Conservation (phyloP, 2,797 vertebrate genomes). For the Percopsis omiscomaycus region DNA sequence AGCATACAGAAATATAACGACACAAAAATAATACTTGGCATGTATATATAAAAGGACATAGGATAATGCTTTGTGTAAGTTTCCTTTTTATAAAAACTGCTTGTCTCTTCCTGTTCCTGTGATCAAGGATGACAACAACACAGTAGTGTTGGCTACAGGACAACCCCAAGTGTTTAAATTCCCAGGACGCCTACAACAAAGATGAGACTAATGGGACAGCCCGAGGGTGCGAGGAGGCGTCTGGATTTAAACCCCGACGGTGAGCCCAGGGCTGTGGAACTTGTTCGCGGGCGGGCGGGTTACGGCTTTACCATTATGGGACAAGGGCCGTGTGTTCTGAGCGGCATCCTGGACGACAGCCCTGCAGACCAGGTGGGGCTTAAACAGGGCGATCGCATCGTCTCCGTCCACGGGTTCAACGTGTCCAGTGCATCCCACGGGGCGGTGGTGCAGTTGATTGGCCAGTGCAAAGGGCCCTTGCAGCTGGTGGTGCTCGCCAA, state of each 20-base stretch:
- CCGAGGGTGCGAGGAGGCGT: slow-evolving; percentile 77
- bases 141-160: slow-evolving; percentile 56
- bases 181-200: slow-evolving; percentile 30
- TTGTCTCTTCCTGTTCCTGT: slow-evolving; percentile 10
- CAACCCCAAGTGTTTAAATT: slow-evolving; percentile 44
- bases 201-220: slow-evolving; percentile 81
- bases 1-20: too few relatives aligned
- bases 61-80: background rate
- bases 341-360: slow-evolving; percentile 89
- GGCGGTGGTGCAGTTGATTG: slow-evolving; percentile 90
- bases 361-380: slow-evolving; percentile 89
- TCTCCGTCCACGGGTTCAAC: slow-evolving; percentile 86
- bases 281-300: slow-evolving; percentile 87
- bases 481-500: slow-evolving; percentile 80
- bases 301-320: slow-evolving; percentile 94
- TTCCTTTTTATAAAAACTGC: background rate
- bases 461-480: slow-evolving; percentile 85
- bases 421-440: slow-evolving; percentile 87
- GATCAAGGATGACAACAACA: slow-evolving; percentile 64
- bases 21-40: too few relatives aligned
- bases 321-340: slow-evolving; percentile 89
- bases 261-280: slow-evolving; percentile 83
- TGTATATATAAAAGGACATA: background rate
- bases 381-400: slow-evolving; percentile 87
- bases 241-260: slow-evolving; percentile 72